phyloP scores from a whole-genome alignment of 2,797 vertebrate genomes.

The Anabacerthia variegaticeps region DNA sequence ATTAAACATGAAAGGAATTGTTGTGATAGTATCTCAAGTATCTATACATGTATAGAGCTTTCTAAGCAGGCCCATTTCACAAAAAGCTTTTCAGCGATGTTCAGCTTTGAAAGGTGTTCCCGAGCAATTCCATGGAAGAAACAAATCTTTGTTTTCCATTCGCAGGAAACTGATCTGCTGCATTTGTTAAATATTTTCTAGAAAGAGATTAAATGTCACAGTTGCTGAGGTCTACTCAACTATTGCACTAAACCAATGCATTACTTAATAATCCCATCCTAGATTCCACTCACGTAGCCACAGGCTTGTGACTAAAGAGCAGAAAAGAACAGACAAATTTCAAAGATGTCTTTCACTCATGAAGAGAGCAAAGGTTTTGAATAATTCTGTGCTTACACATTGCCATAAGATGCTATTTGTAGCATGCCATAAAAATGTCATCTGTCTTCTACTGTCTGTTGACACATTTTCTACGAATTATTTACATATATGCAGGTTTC shows the following conservation, averaged over 20 bases:
- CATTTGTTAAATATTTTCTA: slow-evolving; percentile 18
- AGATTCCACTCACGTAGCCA: neutral
- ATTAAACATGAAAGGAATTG: neutral
- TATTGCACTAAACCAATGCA: neutral
- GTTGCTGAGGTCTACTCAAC: neutral
- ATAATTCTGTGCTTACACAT: neutral
- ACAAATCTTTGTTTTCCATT: neutral
- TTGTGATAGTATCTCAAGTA: neutral
- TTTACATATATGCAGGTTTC: neutral
- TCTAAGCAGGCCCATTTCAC: neutral
- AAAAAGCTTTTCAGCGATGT: neutral
- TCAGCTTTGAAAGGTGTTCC: neutral
- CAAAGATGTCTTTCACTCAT: neutral
- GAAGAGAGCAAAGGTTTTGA: neutral
- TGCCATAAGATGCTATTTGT: neutral
- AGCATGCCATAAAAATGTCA: neutral
- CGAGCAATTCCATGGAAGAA: neutral
- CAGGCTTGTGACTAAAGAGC: neutral
- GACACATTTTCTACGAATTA: neutral
- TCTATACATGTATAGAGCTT: neutral
- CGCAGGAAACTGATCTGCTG: neutral
- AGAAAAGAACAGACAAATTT: neutral
- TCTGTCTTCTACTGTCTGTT: neutral
- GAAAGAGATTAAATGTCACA: neutral
- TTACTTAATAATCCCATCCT: neutral